Conservation (phyloP, 92 coral and sea anemone genomes). For the Porites divaricata region DNA sequence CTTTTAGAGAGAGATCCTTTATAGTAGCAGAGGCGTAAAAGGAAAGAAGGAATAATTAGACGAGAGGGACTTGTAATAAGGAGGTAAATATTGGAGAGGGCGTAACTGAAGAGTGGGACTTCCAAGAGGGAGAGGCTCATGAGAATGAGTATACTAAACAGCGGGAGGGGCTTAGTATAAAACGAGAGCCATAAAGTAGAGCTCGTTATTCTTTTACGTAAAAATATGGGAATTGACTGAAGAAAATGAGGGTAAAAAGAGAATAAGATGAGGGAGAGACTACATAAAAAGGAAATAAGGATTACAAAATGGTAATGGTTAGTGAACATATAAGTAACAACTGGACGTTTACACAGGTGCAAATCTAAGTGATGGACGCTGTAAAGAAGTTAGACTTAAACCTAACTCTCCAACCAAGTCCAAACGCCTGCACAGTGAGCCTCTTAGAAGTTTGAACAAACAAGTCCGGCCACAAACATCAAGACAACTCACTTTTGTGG, state of each 20-base stretch:
- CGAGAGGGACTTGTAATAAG: neutral
- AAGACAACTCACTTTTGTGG: slow-evolving; percentile 8
- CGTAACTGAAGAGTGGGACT: neutral
- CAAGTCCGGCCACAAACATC: neutral
- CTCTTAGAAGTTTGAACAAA: neutral
- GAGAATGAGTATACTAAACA: no score
- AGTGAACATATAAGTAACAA: neutral
- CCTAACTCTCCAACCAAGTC: neutral
- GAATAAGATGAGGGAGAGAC: no score
- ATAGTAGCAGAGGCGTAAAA: neutral
- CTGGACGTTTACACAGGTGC: neutral
- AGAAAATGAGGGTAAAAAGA: no score
- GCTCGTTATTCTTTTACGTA: no score
- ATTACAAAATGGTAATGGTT: neutral
- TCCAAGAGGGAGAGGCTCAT: no score
- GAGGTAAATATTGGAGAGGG: neutral
- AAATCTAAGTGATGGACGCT: neutral
- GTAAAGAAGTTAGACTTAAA: neutral
- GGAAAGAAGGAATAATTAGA: no score
- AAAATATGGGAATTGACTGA: neutral
- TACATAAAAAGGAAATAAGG: no score
- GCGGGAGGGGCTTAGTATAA: neutral
- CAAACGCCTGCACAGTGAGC: neutral
- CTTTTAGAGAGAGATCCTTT: neutral
- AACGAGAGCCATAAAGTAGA: no score